A percentile compares a stretch with the other conserved stretches of the same genome.
Conservation (phyloP, 2,797 vertebrate species). For the Staurois parvus region DNA sequence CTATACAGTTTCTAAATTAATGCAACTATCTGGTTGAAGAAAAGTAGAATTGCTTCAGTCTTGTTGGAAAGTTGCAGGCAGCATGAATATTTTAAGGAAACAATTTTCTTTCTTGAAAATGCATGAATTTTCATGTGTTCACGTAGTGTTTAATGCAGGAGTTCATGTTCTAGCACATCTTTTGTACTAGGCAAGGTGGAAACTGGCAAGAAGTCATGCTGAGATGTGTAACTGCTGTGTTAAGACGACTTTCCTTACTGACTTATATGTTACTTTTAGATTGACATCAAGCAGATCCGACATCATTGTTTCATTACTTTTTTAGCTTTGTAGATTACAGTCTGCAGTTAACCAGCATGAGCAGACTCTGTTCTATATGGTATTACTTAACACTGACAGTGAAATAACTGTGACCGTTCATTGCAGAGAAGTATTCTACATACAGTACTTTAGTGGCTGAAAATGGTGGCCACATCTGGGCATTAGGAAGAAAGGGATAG, state of each 20-base stretch:
- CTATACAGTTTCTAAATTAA: conserved; percentile 15
- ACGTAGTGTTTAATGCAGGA: conserved; percentile 25
- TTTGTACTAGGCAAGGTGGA: background rate
- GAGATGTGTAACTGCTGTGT: conserved; percentile 10
- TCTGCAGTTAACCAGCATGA: background rate
- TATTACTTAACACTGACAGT: conserved; percentile 2
- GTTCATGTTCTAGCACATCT: conserved; percentile 24
- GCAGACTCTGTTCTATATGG: background rate
- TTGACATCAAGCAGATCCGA: background rate
- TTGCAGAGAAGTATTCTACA: too few species aligned
- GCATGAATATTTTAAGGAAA: conserved; percentile 34
- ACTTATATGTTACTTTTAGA: conserved; percentile 7
- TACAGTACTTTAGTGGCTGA: too few species aligned
- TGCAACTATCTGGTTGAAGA: background rate
- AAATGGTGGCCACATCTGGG: too few species aligned
- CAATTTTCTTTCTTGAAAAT: conserved; percentile 24
- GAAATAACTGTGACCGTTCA: background rate
- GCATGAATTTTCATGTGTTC: conserved; percentile 33
- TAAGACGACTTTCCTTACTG: background rate
- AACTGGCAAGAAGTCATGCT: background rate
- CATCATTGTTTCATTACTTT: conserved; percentile 1
- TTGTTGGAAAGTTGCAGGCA: conserved; percentile 13
- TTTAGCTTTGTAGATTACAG: background rate
- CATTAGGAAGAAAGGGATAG: too few species aligned
- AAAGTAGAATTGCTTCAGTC: background rate